Evolutionary conservation across 2,888 invertebrate species (phyloP).

Genomic region (Dysmachus trigonus): DNA sequence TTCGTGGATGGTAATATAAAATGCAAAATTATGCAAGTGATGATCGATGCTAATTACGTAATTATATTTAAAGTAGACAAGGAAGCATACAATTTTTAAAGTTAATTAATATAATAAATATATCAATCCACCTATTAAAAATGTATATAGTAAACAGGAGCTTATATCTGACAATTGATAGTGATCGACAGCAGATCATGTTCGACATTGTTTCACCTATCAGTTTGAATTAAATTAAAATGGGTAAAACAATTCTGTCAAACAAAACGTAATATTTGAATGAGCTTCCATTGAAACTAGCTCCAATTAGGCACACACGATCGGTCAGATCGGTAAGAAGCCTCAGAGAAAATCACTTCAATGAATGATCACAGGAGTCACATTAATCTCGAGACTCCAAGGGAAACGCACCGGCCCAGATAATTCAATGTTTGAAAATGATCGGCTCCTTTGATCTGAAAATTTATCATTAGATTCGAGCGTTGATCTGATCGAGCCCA

Average conservation of each 20-base stretch:
- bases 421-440: slow-evolving; percentile 2
- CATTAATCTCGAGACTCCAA: not conserved
- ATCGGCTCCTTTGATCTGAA: slow-evolving; percentile 25
- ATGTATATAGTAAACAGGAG: not conserved
- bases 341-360: not conserved
- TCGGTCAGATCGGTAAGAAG: not conserved
- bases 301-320: not conserved
- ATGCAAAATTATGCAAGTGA: not conserved
- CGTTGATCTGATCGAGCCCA: not conserved
- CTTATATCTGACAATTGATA: not conserved
- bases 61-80: not conserved
- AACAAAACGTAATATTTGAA: not conserved
- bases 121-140: not conserved
- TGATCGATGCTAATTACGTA: not conserved
- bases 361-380: not conserved
- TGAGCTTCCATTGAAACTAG: not conserved
- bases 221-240: not conserved
- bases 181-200: not conserved
- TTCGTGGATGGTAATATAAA: not conserved
- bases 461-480: slow-evolving; percentile 19
- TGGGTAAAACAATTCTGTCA: not conserved
- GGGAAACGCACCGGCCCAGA: not conserved
- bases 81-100: no score
- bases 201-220: not conserved
- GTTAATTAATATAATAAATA: no score